Conservation (phyloP, 2,888 invertebrate species). For the Elegia similella region DNA sequence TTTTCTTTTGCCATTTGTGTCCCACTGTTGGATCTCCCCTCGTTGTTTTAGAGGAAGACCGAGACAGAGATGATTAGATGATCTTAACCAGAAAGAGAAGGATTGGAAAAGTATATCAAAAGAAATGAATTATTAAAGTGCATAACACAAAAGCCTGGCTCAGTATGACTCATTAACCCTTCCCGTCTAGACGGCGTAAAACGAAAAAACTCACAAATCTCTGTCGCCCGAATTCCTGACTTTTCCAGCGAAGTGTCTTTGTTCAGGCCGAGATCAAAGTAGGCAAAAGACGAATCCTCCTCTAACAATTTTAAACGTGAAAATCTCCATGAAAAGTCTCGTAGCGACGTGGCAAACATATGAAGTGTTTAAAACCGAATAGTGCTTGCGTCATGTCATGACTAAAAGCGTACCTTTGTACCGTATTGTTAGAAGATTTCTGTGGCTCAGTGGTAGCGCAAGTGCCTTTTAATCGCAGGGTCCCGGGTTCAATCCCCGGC, state of each 20-base stretch:
- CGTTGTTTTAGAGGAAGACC: no score
- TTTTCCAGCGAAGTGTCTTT: conserved; percentile 21
- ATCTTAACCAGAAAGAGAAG: background rate
- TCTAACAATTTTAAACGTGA: conserved; percentile 51
- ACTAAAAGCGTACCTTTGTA: background rate
- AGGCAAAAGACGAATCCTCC: conserved; percentile 44
- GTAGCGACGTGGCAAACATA: conserved; percentile 52
- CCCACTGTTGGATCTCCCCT: no score
- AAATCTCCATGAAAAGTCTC: conserved; percentile 60
- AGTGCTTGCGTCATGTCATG: background rate
- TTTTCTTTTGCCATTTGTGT: no score
- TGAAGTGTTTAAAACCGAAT: conserved; percentile 31
- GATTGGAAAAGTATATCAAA: no score
- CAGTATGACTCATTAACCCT: conserved; percentile 7
- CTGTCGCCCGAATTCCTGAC: conserved; percentile 11
- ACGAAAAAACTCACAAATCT: conserved; percentile 15
- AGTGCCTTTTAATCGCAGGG: no score
- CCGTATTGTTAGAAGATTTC: no score
- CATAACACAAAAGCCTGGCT: background rate
- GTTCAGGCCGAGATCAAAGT: conserved; percentile 24
- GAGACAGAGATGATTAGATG: no score
- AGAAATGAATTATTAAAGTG: background rate
- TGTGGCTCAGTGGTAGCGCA: no score
- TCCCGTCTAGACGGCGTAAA: conserved; percentile 14
- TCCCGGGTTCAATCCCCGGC: no score